Evolutionary conservation across 2,797 vertebrate genomes (phyloP), one percentile per base, ranked within the genome.

Genomic region (Rhadinocentrus ornatus): DNA sequence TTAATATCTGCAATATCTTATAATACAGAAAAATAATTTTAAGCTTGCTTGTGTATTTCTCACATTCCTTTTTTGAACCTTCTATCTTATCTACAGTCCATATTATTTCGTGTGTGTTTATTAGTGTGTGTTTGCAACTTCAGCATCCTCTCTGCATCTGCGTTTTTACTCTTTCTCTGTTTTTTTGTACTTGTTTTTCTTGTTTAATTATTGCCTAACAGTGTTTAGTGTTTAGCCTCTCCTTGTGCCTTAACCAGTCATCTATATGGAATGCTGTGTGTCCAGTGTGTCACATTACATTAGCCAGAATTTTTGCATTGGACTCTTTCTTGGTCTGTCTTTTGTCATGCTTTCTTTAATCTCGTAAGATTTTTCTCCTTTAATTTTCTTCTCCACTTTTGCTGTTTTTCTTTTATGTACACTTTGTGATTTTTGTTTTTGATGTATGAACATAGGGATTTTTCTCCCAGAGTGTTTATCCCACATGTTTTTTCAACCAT

Each of bases 1-100:
- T 93, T 93, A 91, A 94, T 89, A 89, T 80, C 90, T 90, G 88
- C 84, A 89, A 88, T 94, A 90, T 93, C 88, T 68, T 81, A 86
- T 85, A 80, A 90, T 87, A 92, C 92, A 88, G 88, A 92, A 70
- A 81, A 76, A 88, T 65, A 84, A 73, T 77, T 82, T 78, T 83
- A 77, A 63, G 80, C 87, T 89, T 85, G 83, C 85, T 85, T 89
- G 85, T 88, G 71, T 85, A 67, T 88, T 82, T 86, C 81, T 81
- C 79, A 75, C 78, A 60, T 88, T 83, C 15, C 71, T 57, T 69
- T 73, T 46, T 82, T 81, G 69, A 79, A 73, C 75, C 64, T 78
- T 84, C 72, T 92, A 85, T 88, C 73, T 77, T 87, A 80, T 86
- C 78, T 78, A 37, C 60, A 71, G 84, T 88, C 85, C 57, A 84